phyloP scores from a whole-genome alignment of 2,888 invertebrate species.

The Latheticus oryzae region DNA sequence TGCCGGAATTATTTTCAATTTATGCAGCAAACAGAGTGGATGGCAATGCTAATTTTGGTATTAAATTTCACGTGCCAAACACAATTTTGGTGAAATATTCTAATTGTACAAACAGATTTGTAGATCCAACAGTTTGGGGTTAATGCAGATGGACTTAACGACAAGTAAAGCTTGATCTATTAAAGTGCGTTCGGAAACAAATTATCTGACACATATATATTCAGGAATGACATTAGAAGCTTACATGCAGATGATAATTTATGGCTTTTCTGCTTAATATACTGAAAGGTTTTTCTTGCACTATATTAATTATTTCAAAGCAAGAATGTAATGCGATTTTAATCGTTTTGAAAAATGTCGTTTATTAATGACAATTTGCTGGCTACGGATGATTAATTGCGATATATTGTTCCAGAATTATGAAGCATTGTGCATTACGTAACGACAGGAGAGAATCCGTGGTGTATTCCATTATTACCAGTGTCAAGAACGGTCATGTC shows the following conservation, averaged over 20 bases:
- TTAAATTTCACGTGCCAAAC: constrained; percentile 49
- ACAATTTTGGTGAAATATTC: constrained; percentile 64
- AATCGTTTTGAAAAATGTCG: constrained; percentile 25
- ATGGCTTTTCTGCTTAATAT: constrained; percentile 50
- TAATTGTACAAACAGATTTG: constrained; percentile 65
- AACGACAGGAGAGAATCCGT: constrained; percentile 11
- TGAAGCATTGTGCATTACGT: constrained; percentile 20
- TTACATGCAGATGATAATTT: constrained; percentile 52
- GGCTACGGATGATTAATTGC: constrained; percentile 27
- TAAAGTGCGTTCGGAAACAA: constrained; percentile 60
- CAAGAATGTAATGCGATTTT: constrained; percentile 56
- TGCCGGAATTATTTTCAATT: constrained; percentile 28
- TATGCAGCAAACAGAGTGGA: constrained; percentile 17
- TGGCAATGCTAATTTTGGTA: constrained; percentile 38
- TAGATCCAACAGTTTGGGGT: constrained; percentile 61
- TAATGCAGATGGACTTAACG: constrained; percentile 64
- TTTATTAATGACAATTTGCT: constrained; percentile 32
- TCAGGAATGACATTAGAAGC: constrained; percentile 44
- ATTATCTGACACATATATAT: constrained; percentile 51
- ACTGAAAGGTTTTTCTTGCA: constrained; percentile 49
- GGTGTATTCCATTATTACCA: constrained; percentile 29
- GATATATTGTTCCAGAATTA: constrained; percentile 18
- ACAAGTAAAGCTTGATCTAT: constrained; percentile 63
- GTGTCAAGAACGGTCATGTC: constrained; percentile 39
- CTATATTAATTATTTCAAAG: constrained; percentile 58